Percentiles rank a stretch among this genome's conserved stretches.
These are phyloP conservation scores for Temnothorax ravouxi DNA, from an alignment of 2,888 invertebrate species.

Conservation along the genomic window DNA sequence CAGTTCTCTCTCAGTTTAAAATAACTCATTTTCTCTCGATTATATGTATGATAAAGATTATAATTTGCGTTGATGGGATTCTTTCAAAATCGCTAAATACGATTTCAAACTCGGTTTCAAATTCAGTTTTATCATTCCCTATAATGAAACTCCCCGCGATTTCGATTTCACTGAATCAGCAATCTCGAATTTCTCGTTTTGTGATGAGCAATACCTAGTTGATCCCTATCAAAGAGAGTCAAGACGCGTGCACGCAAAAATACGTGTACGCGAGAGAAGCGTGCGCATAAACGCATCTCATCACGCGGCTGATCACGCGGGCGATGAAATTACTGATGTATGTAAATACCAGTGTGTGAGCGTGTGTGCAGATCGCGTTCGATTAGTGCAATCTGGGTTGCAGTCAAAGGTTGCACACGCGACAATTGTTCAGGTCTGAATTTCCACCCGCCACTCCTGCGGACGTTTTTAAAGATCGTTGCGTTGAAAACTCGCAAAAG, in stretches of 20 bases:
- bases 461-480: slow-evolving; percentile 24
- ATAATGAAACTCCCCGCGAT: not conserved
- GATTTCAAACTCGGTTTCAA: not conserved
- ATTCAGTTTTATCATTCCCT: not conserved
- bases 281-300: slow-evolving; percentile 56
- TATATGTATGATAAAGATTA: not conserved
- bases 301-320: not conserved
- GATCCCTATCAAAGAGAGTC: slow-evolving; percentile 13
- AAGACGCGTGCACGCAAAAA: slow-evolving; percentile 40
- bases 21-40: not conserved
- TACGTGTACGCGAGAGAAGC: slow-evolving; percentile 13
- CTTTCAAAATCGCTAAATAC: not conserved
- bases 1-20: not conserved
- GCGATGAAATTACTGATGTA: slow-evolving; percentile 79
- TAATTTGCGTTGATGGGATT: not conserved
- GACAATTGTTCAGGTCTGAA: slow-evolving; percentile 62
- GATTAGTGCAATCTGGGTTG: slow-evolving; percentile 60
- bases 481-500: not conserved
- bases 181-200: slow-evolving; percentile 5
- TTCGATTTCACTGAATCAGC: not conserved
- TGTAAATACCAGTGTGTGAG: slow-evolving; percentile 76
- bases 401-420: slow-evolving; percentile 58
- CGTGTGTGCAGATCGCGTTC: slow-evolving; percentile 46
- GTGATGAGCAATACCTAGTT: not conserved
- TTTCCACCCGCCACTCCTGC: not conserved